Percentiles rank a stretch among this genome's conserved stretches.
phyloP scores from a whole-genome alignment of 2,888 invertebrate genomes.

The Phytoseiulus persimilis region DNA sequence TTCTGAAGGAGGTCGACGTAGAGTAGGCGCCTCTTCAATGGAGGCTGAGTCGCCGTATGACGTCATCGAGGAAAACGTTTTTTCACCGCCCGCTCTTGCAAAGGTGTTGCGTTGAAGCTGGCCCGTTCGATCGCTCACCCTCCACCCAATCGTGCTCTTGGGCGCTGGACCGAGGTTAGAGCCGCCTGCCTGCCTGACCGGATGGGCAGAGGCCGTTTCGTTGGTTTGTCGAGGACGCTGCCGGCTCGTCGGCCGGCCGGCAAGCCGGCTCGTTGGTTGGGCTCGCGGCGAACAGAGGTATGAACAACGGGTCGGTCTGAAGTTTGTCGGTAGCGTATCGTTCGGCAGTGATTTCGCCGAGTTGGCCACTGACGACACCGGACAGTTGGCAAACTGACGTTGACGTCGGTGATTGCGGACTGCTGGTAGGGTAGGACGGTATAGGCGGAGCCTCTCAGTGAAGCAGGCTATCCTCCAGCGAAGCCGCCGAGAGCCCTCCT shows the following conservation, averaged over 20 bases:
- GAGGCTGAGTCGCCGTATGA: not conserved
- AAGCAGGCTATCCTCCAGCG: constrained; percentile 38
- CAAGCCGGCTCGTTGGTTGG: not conserved
- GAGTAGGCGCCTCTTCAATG: not conserved
- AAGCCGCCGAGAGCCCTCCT: not conserved
- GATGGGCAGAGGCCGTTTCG: not conserved
- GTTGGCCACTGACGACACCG: not conserved
- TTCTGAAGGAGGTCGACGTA: not conserved
- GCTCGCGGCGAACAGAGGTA: not conserved
- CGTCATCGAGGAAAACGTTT: not conserved
- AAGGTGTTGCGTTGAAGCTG: not conserved
- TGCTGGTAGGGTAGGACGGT: constrained; percentile 5
- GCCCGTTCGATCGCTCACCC: not conserved
- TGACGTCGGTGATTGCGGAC: not conserved
- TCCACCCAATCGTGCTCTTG: not conserved
- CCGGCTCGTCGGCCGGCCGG: not conserved
- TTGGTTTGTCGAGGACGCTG: not conserved
- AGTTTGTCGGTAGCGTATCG: not conserved
- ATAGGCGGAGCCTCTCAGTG: constrained; percentile 38
- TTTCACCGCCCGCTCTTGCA: not conserved
- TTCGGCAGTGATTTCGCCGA: not conserved
- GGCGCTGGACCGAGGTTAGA: not conserved
- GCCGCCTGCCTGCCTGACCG: not conserved
- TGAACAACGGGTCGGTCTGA: not conserved
- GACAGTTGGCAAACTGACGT: constrained; percentile 5